Evolutionary conservation across 2,797 vertebrate species (phyloP).

Genomic region (Setipinna tenuifilis): DNA sequence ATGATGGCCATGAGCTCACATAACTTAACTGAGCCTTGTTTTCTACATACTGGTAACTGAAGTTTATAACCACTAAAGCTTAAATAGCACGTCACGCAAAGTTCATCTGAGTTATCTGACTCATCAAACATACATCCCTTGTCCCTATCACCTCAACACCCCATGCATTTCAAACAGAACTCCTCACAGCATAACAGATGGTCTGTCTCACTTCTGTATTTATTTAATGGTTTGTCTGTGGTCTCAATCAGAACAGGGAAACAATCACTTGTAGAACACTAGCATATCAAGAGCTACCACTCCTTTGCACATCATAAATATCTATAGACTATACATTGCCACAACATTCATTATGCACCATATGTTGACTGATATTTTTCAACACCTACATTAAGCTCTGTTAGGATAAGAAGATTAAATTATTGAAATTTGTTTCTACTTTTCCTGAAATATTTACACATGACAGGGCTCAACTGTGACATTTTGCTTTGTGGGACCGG

Average conservation of each 20-base stretch:
- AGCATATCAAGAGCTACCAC: background rate
- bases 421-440: background rate
- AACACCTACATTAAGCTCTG: background rate
- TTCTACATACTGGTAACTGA: background rate
- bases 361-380: slow-evolving; percentile 12
- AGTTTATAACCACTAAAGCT: no score
- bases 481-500: no score
- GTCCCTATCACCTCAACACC: no score
- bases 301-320: background rate
- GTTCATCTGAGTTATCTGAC: no score
- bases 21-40: background rate
- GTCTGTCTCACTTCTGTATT: background rate
- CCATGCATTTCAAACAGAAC: background rate
- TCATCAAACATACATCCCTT: no score
- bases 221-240: background rate
- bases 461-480: background rate
- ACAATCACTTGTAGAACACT: background rate
- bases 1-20: background rate
- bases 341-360: background rate
- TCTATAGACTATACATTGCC: background rate
- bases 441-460: background rate
- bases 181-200: no score
- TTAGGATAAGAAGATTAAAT: background rate
- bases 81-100: no score
- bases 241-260: background rate